Evolutionary conservation across 2,888 invertebrate genomes (phyloP).

Genomic region (Hydropsyche betteni): DNA sequence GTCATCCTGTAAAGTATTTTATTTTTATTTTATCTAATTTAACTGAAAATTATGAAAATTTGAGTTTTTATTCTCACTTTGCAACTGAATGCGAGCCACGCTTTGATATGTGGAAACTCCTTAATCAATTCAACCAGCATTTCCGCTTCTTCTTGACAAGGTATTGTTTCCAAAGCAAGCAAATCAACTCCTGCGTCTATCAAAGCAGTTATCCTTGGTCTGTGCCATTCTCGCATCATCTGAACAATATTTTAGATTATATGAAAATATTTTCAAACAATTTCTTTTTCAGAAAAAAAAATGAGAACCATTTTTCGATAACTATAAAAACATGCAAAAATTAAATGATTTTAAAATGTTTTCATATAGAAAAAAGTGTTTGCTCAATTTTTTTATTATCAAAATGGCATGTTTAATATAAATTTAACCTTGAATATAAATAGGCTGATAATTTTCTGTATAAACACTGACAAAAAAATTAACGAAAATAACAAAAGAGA

Average conservation of each 20-base stretch:
- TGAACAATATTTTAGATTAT: conserved; percentile 51
- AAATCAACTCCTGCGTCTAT: conserved; percentile 84
- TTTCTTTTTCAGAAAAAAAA: too few species aligned
- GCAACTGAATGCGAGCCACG: conserved; percentile 91
- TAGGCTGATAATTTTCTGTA: too few species aligned
- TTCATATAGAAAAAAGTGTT: too few species aligned
- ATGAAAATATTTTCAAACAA: neutral
- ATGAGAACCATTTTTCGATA: too few species aligned
- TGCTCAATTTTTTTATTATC: too few species aligned
- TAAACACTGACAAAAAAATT: too few species aligned
- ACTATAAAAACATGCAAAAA: too few species aligned
- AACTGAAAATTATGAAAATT: neutral
- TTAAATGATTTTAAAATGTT: too few species aligned
- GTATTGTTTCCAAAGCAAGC: conserved; percentile 92
- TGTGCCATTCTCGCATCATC: conserved; percentile 84
- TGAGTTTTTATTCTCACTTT: conserved; percentile 64
- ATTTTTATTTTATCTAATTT: neutral
- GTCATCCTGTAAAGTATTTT: conserved; percentile 58
- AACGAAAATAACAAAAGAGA: too few species aligned
- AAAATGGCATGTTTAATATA: too few species aligned
- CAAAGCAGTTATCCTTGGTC: conserved; percentile 80
- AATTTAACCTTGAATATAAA: too few species aligned
- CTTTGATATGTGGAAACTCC: conserved; percentile 80
- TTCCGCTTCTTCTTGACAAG: conserved; percentile 85
- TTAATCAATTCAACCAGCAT: conserved; percentile 81